A percentile compares a stretch with the other conserved stretches of the same genome.
Evolutionary conservation across 2,888 invertebrate genomes (phyloP).

Genomic region (Laothoe populi): DNA sequence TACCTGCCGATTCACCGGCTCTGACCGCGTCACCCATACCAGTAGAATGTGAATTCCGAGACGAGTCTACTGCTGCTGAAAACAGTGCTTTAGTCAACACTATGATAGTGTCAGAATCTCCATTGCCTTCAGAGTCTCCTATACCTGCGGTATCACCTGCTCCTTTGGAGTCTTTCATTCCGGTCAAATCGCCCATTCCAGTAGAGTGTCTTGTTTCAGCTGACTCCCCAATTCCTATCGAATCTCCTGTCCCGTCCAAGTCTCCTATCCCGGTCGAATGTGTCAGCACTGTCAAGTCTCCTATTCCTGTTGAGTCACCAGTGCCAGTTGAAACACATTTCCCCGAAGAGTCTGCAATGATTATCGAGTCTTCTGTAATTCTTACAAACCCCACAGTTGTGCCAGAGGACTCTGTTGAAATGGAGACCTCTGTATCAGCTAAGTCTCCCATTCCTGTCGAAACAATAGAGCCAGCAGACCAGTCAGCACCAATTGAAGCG

Average conservation of each 20-base stretch:
- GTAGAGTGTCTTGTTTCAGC: slow-evolving; percentile 32
- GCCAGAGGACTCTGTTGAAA: neutral
- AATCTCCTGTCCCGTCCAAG: slow-evolving; percentile 36
- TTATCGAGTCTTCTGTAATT: slow-evolving; percentile 36
- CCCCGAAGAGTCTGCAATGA: slow-evolving; percentile 39
- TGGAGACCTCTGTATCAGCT: neutral
- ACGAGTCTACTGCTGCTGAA: slow-evolving; percentile 32
- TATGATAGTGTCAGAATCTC: slow-evolving; percentile 21
- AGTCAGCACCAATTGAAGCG: neutral
- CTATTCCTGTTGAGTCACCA: slow-evolving; percentile 36
- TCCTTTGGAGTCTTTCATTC: slow-evolving; percentile 25
- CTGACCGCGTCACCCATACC: slow-evolving; percentile 41
- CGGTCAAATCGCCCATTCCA: slow-evolving; percentile 33
- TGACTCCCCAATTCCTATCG: slow-evolving; percentile 33
- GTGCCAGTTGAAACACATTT: slow-evolving; percentile 41
- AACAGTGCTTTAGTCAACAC: neutral
- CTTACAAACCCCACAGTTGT: slow-evolving; percentile 32
- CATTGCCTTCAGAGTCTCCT: slow-evolving; percentile 42
- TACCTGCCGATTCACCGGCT: slow-evolving; percentile 36
- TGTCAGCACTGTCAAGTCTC: slow-evolving; percentile 29
- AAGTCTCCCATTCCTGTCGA: slow-evolving; percentile 26
- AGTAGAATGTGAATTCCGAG: slow-evolving; percentile 37
- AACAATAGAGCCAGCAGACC: neutral
- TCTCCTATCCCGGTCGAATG: slow-evolving; percentile 31
- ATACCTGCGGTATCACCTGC: slow-evolving; percentile 35